phyloP scores from a whole-genome alignment of 1,140 invertebrate genomes.

The Bombus picipes region DNA sequence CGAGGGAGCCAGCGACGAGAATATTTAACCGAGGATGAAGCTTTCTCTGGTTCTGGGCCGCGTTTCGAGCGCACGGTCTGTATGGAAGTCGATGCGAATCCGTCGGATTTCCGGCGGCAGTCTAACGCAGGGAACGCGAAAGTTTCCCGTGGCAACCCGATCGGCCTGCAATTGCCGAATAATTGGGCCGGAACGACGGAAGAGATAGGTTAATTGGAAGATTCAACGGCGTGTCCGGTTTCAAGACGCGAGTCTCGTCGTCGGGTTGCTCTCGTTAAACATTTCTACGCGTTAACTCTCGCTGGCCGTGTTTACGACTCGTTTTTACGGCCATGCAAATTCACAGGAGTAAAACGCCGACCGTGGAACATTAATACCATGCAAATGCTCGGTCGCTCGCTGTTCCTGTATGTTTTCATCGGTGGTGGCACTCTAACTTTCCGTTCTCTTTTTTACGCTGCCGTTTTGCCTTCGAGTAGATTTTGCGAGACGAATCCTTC shows the following conservation, averaged over 20 bases:
- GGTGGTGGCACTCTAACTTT: neutral
- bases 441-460: neutral
- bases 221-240: neutral
- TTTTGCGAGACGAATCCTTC: neutral
- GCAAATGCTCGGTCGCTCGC: neutral
- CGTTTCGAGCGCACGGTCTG: neutral
- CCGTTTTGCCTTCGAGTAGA: neutral
- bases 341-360: neutral
- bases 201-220: neutral
- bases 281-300: neutral
- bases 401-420: neutral
- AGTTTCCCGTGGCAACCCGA: neutral
- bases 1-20: neutral
- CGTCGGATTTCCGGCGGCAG: neutral
- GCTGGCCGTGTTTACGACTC: neutral
- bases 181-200: conserved; percentile 9
- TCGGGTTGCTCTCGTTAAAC: neutral
- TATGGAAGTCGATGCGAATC: neutral
- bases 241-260: neutral
- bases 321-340: conserved; percentile 20
- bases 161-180: neutral
- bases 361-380: neutral
- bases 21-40: neutral
- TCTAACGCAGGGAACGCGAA: too few relatives aligned
- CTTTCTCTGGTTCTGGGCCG: neutral